These are phyloP conservation scores for Drosophila mimica DNA, from an alignment of 2,888 invertebrate species.

Conservation along the genomic window DNA sequence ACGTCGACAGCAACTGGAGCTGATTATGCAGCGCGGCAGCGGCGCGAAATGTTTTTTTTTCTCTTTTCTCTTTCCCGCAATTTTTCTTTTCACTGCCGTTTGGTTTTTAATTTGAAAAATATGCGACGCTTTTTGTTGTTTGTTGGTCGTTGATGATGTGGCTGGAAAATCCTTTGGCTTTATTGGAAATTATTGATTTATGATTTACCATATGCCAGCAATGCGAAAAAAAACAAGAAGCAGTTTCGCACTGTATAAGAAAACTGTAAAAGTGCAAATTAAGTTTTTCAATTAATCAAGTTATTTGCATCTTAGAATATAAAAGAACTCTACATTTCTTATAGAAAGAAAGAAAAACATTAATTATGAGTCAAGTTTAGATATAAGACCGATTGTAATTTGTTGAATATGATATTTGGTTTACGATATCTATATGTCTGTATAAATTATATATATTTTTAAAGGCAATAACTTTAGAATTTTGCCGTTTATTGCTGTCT, in stretches of 20 bases:
- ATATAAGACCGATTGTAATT: background rate
- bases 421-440: background rate
- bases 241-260: background rate
- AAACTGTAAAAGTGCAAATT: background rate
- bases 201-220: slow-evolving; percentile 55
- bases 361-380: no score
- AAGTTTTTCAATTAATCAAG: background rate
- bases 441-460: background rate
- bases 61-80: slow-evolving; percentile 27
- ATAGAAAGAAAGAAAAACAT: no score
- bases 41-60: slow-evolving; percentile 57
- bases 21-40: slow-evolving; percentile 72
- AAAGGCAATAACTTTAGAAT: no score
- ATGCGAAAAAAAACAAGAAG: background rate
- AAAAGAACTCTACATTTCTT: no score
- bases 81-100: slow-evolving; percentile 28
- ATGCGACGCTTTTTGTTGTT: slow-evolving; percentile 66
- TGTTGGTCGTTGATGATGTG: slow-evolving; percentile 38
- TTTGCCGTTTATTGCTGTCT: no score
- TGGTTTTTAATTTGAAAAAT: slow-evolving; percentile 83
- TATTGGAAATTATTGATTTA: slow-evolving; percentile 74
- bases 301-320: background rate
- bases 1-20: slow-evolving; percentile 40
- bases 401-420: background rate
- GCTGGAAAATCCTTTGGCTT: slow-evolving; percentile 65